Evolutionary conservation across 2,797 vertebrate genomes (phyloP).

Genomic region (Eurystomus glaucurus): DNA sequence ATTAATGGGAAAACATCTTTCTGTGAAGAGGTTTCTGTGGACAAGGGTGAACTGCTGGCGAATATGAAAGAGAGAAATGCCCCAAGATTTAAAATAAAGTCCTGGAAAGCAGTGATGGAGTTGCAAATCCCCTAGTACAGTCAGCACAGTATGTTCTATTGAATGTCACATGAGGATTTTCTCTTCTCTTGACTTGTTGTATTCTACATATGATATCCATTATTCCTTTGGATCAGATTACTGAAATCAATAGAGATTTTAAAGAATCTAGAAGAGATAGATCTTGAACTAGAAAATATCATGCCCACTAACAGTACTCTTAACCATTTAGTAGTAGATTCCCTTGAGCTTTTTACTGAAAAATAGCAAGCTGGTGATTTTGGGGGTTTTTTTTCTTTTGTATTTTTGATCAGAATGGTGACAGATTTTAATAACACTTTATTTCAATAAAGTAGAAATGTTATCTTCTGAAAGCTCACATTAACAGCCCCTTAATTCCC

Average conservation of each 20-base stretch:
- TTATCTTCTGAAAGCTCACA: neutral
- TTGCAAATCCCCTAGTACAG: neutral
- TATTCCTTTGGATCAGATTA: conserved; percentile 13
- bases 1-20: neutral
- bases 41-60: neutral
- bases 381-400: accelerated
- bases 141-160: neutral
- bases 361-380: neutral
- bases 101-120: conserved; percentile 1
- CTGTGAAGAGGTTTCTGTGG: neutral
- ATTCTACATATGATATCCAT: neutral
- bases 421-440: neutral
- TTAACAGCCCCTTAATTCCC: neutral
- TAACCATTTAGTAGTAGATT: neutral
- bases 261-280: neutral
- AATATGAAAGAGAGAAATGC: neutral
- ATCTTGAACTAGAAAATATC: conserved; percentile 3
- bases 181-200: neutral
- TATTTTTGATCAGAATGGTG: neutral
- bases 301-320: neutral
- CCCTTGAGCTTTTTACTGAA: neutral
- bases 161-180: conserved; percentile 12
- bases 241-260: neutral
- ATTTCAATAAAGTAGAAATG: neutral
- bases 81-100: neutral